Evolutionary conservation across 2,888 invertebrate genomes (phyloP).

Genomic region (Ceramica pisi): DNA sequence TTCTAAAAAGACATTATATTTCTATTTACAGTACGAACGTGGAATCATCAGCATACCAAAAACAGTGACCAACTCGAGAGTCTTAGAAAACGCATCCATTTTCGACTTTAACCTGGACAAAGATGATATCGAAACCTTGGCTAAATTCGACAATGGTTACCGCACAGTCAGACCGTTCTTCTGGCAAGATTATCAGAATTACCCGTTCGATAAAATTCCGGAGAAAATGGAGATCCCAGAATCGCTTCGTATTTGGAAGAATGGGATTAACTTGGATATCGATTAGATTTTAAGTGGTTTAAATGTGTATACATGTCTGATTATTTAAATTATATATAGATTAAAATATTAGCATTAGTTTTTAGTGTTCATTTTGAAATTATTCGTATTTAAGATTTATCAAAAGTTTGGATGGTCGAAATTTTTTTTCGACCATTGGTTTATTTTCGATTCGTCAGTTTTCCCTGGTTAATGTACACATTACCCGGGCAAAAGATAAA

Average conservation of each 20-base stretch:
- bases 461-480: too few relatives aligned
- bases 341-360: not conserved
- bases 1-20: too few relatives aligned
- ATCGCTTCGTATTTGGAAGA: conserved; percentile 52
- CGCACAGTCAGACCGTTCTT: conserved; percentile 73
- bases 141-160: conserved; percentile 78
- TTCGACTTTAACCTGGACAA: conserved; percentile 80
- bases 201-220: conserved; percentile 58
- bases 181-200: conserved; percentile 74
- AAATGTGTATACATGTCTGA: not conserved
- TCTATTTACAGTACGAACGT: conserved; percentile 77
- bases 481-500: too few relatives aligned
- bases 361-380: not conserved
- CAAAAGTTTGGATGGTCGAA: too few relatives aligned
- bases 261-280: conserved; percentile 60
- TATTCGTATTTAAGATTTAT: not conserved
- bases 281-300: conserved; percentile 38
- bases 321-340: too few relatives aligned
- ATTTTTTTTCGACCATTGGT: too few relatives aligned
- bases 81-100: conserved; percentile 81
- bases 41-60: conserved; percentile 80
- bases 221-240: conserved; percentile 44
- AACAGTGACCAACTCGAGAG: conserved; percentile 75
- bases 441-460: too few relatives aligned
- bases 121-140: conserved; percentile 71